Conservation (phyloP, 2,113 vertebrate species). For the Tamias sibiricus region DNA sequence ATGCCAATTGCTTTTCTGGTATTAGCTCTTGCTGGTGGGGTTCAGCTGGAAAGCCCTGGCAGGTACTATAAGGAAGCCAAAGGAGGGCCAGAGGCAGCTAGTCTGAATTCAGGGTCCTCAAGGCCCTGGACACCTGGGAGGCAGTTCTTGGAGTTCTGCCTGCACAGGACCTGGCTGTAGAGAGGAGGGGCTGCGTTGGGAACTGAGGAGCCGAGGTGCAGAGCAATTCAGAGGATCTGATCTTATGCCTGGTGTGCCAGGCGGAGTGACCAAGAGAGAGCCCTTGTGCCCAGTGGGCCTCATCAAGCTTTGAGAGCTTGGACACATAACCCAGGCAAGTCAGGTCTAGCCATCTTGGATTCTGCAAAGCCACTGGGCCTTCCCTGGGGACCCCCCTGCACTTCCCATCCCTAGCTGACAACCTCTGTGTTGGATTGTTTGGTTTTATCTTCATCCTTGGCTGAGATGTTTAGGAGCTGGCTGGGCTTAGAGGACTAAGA, state of each 20-base stretch:
- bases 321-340: not conserved
- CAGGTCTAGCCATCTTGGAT: not conserved
- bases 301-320: not conserved
- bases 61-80: not conserved
- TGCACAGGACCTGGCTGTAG: not conserved
- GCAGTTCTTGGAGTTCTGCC: not conserved
- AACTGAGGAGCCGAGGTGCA: not conserved
- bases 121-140: not conserved
- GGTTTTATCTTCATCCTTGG: not conserved
- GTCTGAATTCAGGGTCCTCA: not conserved
- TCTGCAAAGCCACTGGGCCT: not conserved
- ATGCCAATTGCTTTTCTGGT: constrained; percentile 62
- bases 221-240: not conserved
- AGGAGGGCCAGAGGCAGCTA: not conserved
- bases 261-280: not conserved
- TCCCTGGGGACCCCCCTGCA: not conserved
- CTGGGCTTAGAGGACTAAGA: not conserved
- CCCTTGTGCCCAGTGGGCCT: not conserved
- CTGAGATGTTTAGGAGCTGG: constrained; percentile 37
- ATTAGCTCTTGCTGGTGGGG: constrained; percentile 29
- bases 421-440: not conserved
- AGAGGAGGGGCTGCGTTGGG: not conserved
- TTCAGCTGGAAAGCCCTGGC: constrained; percentile 48
- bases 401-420: not conserved
- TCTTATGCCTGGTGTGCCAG: not conserved